Evolutionary conservation across 2,888 invertebrate species (phyloP).

Genomic region (Tenthredo livida): DNA sequence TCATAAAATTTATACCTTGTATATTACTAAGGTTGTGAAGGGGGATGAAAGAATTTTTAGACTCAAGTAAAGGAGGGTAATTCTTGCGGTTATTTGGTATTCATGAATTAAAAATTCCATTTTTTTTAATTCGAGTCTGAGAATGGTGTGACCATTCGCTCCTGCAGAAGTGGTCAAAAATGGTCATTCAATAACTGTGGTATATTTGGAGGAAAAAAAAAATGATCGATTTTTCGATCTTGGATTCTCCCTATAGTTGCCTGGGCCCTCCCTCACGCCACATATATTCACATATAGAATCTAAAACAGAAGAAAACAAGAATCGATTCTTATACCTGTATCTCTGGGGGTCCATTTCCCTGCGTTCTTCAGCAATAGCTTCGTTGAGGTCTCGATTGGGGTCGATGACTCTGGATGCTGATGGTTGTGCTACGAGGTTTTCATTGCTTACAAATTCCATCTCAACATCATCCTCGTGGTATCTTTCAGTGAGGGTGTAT

Average conservation of each 20-base stretch:
- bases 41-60: background rate
- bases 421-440: constrained; percentile 68
- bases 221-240: no score
- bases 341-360: constrained; percentile 80
- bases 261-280: background rate
- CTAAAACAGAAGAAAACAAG: background rate
- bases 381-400: constrained; percentile 87
- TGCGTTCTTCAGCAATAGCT: constrained; percentile 89
- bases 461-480: constrained; percentile 88
- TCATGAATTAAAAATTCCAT: background rate
- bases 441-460: constrained; percentile 76
- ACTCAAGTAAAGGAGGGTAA: background rate
- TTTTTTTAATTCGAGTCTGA: background rate
- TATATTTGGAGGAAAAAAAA: background rate
- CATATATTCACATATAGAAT: background rate
- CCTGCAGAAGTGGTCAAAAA: background rate
- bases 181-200: background rate
- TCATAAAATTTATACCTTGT: background rate
- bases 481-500: constrained; percentile 92
- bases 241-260: background rate
- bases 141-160: background rate
- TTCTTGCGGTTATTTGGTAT: background rate
- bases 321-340: constrained; percentile 73
- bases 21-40: background rate
- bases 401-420: constrained; percentile 81